Conservation (phyloP, 2,797 vertebrate genomes). For the Fratercula arctica region DNA sequence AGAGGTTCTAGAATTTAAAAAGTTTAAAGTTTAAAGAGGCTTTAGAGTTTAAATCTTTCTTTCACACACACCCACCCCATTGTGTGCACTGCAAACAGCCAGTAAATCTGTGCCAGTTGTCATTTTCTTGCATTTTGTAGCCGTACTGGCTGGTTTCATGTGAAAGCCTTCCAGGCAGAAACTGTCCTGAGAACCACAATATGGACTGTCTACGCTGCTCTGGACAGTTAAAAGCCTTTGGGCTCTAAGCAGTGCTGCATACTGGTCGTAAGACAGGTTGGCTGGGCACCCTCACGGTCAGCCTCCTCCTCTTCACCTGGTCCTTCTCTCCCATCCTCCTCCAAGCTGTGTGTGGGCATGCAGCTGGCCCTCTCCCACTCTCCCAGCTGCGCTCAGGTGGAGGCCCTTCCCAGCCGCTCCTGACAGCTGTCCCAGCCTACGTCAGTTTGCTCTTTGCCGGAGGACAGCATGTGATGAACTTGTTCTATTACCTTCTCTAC, state of each 20-base stretch:
- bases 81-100: accelerated
- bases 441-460: neutral
- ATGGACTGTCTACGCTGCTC: accelerated
- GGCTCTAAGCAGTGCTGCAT: neutral
- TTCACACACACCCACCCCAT: accelerated
- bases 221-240: neutral
- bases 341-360: neutral
- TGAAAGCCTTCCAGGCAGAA: neutral
- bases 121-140: neutral
- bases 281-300: neutral
- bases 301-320: neutral
- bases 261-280: neutral
- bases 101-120: neutral
- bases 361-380: neutral
- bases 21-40: neutral
- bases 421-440: accelerated
- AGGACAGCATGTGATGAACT: neutral
- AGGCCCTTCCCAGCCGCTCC: neutral
- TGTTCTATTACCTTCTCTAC: neutral
- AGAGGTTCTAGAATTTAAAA: neutral
- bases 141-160: neutral
- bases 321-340: neutral
- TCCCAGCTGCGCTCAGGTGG: neutral
- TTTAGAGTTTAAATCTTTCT: neutral
- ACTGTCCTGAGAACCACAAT: neutral